Base-by-base conservation (phyloP, 2,113 vertebrate species). In the Phalacrocorax carbo region DNA sequence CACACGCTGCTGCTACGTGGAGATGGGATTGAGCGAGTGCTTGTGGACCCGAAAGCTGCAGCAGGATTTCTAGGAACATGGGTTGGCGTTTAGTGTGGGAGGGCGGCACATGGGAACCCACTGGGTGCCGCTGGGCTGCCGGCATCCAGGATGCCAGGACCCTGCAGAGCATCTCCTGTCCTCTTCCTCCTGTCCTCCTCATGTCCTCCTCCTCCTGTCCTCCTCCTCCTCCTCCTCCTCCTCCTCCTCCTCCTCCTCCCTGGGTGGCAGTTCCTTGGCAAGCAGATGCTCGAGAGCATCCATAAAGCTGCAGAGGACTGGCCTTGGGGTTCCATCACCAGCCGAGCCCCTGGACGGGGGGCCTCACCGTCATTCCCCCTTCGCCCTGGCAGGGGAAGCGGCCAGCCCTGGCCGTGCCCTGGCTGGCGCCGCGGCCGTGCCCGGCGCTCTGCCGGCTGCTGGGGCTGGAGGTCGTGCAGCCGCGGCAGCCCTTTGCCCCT, bases 1-100 rank as follows among this genome's bases (percentile, higher is more conserved):
- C 34, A 1, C 5, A 4, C 4, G 0, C 51, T n/a, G 85, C 52
- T 44, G 32, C 81, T 2, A 0, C 49, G 12, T 22, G 5, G 19
- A 6, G 72, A 14, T 2, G 1, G 48, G 5, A 32, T 7, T 26
- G 64, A 2, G 18, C 2, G 9, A 3, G 55, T 2, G 16, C 15
- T 64, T 12, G 0, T 3, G 51, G 20, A 4, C 7, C 54, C 1
- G 1, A 44, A 42, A 65, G 57, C 30, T 26, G 7, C 19, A 9
- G 44, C 4, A 20, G 40, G 38, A 9, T 32, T 52, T n/a, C 34
- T 20, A 26, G 62, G 38, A 70, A 5, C 20, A 2, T 0, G 30
- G 17, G 26, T 10, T 71, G 65, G 44, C 5, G 13, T 46, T 82
- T 40, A 3, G 68, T 8, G 60, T 1, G 2, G 44, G 44, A 18